phyloP scores from a whole-genome alignment of 2,113 vertebrate genomes.

The Nansenia antarctica region DNA sequence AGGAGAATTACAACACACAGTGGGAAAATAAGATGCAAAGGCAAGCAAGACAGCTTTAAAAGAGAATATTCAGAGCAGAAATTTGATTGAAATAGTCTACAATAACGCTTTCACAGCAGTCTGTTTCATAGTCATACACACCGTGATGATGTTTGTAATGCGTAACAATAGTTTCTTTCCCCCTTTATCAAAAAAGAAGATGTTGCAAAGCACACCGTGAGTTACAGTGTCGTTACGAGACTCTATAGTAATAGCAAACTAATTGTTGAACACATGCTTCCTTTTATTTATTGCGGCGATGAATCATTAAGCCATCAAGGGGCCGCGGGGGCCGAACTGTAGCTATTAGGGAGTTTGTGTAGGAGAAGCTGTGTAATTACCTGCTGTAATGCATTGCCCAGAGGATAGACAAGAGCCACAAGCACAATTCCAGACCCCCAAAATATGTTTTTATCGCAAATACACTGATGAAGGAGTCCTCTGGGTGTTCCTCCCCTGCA shows the following conservation, averaged over 20 bases:
- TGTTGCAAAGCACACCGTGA: slow-evolving; percentile 33
- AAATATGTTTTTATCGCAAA: slow-evolving; percentile 41
- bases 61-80: slow-evolving; percentile 12
- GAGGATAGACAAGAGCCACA: slow-evolving; percentile 46
- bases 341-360: slow-evolving; percentile 61
- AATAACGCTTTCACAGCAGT: neutral
- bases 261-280: slow-evolving; percentile 51
- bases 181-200: slow-evolving; percentile 3
- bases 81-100: slow-evolving; percentile 9
- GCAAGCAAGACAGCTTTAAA: too few species aligned
- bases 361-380: slow-evolving; percentile 67
- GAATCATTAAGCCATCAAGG: slow-evolving; percentile 57
- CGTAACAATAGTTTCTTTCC: neutral
- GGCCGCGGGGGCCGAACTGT: slow-evolving; percentile 30
- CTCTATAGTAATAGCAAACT: slow-evolving; percentile 52
- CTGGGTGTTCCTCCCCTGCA: neutral
- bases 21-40: slow-evolving; percentile 18
- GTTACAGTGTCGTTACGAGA: slow-evolving; percentile 27
- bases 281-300: slow-evolving; percentile 62
- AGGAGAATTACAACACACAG: slow-evolving; percentile 34
- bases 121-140: slow-evolving; percentile 1
- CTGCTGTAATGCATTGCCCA: slow-evolving; percentile 64
- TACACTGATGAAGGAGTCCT: slow-evolving; percentile 26
- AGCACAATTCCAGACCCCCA: slow-evolving; percentile 33
- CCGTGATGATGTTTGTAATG: neutral